Base-by-base conservation (phyloP, 2,888 invertebrate genomes). In the Hoplodrina blanda region DNA sequence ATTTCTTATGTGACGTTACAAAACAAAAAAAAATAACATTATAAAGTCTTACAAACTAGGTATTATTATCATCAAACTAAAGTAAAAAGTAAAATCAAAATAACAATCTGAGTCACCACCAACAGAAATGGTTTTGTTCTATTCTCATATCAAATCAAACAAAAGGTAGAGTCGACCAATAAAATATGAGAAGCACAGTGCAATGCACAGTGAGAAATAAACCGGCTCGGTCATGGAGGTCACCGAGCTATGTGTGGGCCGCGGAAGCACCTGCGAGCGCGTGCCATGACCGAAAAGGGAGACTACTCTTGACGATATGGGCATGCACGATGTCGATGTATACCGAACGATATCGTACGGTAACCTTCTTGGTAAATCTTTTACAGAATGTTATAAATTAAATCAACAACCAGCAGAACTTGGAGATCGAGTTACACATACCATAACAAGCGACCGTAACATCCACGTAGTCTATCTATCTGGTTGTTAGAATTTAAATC, bases 181-280 rank as follows among this genome's bases (percentile, higher is more conserved):
- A 63, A 66, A 73, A 33, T 62, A 72, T 53, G 50, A 68, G 59
- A 33, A 56, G 60, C 59, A 62, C 33, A 67, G 62, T 66, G 69
- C 71, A 78, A 69, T 69, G 74, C 71, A 67, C 69, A 73, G 61
- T 67, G 73, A 69, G 78, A 86, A 83, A 62, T 53, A 79, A 72
- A 82, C 85, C 83, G 84, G 82, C 83, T 69, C 75, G 75, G 78
- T 88, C 88, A 80, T 77, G 64, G 87, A 86, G 89, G 87, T 88
- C 88, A 83, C 69, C 80, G 81, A 66, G 81, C 81, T 80, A 76
- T 74, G 79, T 80, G 86, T 84, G 82, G 84, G 85, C 80, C 87
- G 84, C 91, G 92, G 93, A 94, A 93, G 91, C 90, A 87, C 90
- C 90, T 89, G 90, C 76, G 83, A 85, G 84, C 86, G 87, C 90